Evolutionary conservation across 1,140 invertebrate genomes (phyloP).

Genomic region (Drosophila teissieri): DNA sequence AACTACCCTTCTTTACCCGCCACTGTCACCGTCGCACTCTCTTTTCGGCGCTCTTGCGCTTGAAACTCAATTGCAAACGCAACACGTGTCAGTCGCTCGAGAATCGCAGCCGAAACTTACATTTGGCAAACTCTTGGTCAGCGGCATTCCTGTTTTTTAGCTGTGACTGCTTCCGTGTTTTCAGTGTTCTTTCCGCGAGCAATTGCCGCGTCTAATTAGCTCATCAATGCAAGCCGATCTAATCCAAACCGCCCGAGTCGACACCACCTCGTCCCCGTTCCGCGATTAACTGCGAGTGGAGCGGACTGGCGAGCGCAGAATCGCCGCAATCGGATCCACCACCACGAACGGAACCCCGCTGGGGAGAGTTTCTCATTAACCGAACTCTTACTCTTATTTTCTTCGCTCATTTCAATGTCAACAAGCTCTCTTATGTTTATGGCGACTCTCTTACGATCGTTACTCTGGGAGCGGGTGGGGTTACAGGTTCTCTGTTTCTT

Average conservation of each 20-base stretch:
- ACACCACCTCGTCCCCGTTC: constrained; percentile 6
- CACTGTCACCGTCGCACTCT: constrained; percentile 4
- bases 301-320: constrained; percentile 4
- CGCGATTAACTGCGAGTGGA: constrained; percentile 27
- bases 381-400: neutral
- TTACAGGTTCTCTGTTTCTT: neutral
- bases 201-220: constrained; percentile 57
- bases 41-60: neutral
- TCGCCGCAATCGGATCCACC: neutral
- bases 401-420: constrained; percentile 3
- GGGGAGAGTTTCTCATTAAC: constrained; percentile 9
- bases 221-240: constrained; percentile 58
- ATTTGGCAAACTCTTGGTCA: constrained; percentile 39
- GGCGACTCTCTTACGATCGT: constrained; percentile 5
- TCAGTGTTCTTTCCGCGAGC: constrained; percentile 26
- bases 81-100: constrained; percentile 67
- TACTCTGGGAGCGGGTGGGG: neutral
- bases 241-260: constrained; percentile 14
- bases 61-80: constrained; percentile 41
- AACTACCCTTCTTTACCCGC: constrained; percentile 8
- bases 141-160: constrained; percentile 56
- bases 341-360: neutral
- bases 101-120: constrained; percentile 41
- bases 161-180: constrained; percentile 6
- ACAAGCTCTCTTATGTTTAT: constrained; percentile 18